These are phyloP conservation scores for Hippolais icterina DNA, from an alignment of 2,113 vertebrate species.

Conservation along the genomic window DNA sequence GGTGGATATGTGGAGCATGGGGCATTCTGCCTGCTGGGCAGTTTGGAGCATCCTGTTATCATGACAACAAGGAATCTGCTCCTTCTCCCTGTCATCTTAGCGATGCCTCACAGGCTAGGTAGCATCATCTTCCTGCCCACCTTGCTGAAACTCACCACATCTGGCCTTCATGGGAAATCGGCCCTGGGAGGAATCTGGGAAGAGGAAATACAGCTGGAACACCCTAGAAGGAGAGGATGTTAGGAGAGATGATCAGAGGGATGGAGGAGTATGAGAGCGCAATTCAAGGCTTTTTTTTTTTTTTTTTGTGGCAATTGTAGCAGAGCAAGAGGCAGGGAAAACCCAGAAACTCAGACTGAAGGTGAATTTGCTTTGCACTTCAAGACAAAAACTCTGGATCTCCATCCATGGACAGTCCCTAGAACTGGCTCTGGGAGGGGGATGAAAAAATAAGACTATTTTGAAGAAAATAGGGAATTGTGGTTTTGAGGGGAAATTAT, in stretches of 20 bases:
- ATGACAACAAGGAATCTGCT: neutral
- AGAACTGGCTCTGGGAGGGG: neutral
- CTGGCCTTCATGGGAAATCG: neutral
- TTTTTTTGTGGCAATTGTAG: neutral
- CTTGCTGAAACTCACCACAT: neutral
- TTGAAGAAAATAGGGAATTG: neutral
- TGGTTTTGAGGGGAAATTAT: neutral
- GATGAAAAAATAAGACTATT: neutral
- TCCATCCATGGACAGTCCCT: neutral
- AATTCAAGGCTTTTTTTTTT: neutral
- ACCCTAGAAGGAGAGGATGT: neutral
- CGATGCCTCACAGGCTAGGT: neutral
- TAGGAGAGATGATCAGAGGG: neutral
- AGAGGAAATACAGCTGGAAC: neutral
- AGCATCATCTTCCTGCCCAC: neutral
- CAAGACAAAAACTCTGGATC: neutral
- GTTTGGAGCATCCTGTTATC: neutral
- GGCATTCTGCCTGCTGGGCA: neutral
- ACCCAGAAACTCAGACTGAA: neutral
- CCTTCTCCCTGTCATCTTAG: neutral
- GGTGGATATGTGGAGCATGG: fast-evolving
- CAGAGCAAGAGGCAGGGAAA: neutral
- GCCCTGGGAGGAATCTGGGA: neutral
- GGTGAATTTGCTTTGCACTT: neutral
- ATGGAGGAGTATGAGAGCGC: neutral